Conservation (phyloP, 2,888 invertebrate species). For the Escarpia spicata region DNA sequence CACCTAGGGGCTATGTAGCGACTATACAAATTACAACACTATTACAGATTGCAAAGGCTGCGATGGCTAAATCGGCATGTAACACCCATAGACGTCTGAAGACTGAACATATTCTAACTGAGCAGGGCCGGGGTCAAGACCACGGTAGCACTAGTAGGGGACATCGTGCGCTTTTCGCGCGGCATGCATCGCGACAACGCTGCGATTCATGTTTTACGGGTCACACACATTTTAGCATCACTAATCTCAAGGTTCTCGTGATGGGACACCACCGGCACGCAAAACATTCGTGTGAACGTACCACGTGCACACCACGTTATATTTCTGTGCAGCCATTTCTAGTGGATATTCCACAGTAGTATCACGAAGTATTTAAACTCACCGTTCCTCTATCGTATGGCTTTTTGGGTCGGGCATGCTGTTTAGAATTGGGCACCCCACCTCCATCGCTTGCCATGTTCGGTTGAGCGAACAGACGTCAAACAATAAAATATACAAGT, state of each 20-base stretch:
- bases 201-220: not conserved
- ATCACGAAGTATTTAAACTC: constrained; percentile 13
- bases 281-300: not conserved
- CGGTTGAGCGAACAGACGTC: constrained; percentile 3
- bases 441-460: constrained; percentile 16
- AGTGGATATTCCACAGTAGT: not conserved
- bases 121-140: not conserved
- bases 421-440: constrained; percentile 7
- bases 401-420: not conserved
- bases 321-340: constrained; percentile 16
- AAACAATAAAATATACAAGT: not conserved
- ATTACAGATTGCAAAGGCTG: not conserved
- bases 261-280: not conserved
- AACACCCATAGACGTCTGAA: not conserved
- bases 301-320: constrained; percentile 16
- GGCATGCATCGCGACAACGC: not conserved
- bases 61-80: not conserved
- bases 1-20: no score
- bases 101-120: not conserved
- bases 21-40: not conserved
- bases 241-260: not conserved
- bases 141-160: not conserved
- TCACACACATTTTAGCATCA: not conserved
- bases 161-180: not conserved
- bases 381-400: constrained; percentile 3